Conservation (phyloP, 2,113 vertebrate genomes). For the Asarcornis scutulata region DNA sequence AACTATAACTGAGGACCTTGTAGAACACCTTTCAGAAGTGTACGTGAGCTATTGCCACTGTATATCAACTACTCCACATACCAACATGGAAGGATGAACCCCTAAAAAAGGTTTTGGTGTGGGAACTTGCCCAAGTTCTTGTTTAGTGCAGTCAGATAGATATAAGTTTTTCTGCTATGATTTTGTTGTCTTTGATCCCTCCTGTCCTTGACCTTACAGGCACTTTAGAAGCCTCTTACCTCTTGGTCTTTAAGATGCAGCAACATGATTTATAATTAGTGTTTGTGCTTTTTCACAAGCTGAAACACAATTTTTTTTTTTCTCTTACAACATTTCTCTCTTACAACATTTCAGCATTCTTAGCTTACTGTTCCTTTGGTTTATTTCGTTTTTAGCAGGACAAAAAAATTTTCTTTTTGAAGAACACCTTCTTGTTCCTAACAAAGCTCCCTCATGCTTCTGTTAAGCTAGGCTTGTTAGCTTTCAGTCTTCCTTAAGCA, state of each 20-base stretch:
- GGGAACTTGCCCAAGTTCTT: background rate
- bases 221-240: background rate
- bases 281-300: background rate
- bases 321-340: too few relatives aligned
- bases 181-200: background rate
- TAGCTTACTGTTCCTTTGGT: background rate
- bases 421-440: background rate
- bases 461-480: background rate
- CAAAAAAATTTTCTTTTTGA: background rate
- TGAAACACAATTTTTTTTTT: background rate
- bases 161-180: background rate
- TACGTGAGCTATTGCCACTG: rapidly evolving
- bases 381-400: background rate
- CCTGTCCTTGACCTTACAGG: background rate
- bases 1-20: background rate
- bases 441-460: background rate
- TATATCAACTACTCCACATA: background rate
- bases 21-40: background rate
- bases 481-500: background rate
- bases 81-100: background rate
- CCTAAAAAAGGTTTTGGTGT: background rate
- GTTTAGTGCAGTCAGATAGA: background rate
- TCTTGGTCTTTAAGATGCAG: background rate
- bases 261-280: background rate
- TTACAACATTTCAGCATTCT: background rate